Base-by-base conservation (phyloP, 1,140 invertebrate species). In the Pogonomyrmex barbatus region DNA sequence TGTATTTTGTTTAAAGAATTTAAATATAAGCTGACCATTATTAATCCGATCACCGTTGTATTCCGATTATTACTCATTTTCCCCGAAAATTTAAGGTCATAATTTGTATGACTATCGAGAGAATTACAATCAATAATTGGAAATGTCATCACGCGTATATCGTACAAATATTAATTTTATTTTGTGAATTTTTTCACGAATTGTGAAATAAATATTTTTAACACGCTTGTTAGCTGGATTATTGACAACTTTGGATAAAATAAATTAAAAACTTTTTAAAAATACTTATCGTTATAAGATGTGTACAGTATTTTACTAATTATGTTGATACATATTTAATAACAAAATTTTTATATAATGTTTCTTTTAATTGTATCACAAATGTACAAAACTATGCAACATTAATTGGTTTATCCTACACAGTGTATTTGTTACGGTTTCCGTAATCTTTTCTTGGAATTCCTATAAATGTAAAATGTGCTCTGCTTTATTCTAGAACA, bases 51-150 rank as follows among this genome's bases (percentile, higher is more conserved):
- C 79, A 83, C n/a, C 67, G 30, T 60, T 60, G 56, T 60, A 60
- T 70, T 56, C 78, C 78, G 39, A 81, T 81, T 81, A 81, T 83
- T 83, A 60, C 54, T 83, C 79, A 83, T 83, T 83, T 83, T 62
- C 42, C 17, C 30, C 54, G 24, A 83, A 68, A 83, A 75, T 63
- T 42, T 71, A 83, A 58, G 68, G 68, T 73, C 68, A 71, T 83
- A 83, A 83, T 83, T 83, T 60, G 79, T 52, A 83, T 30, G 79
- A 83, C 68, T 83, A 83, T 83, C 33, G 68, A 62, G 79, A 83
- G 79, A 83, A 83, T 81, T 81, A 81, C 65, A 81, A 81, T 83
- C 54, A 75, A 83, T 83, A 82, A 39, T 30, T 56, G 54, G 10
- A 75, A 83, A 83, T 68, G 54, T 83, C 79, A 83, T 62, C 68